phyloP scores from a whole-genome alignment of 2,797 vertebrate species.

The Rhincodon typus region DNA sequence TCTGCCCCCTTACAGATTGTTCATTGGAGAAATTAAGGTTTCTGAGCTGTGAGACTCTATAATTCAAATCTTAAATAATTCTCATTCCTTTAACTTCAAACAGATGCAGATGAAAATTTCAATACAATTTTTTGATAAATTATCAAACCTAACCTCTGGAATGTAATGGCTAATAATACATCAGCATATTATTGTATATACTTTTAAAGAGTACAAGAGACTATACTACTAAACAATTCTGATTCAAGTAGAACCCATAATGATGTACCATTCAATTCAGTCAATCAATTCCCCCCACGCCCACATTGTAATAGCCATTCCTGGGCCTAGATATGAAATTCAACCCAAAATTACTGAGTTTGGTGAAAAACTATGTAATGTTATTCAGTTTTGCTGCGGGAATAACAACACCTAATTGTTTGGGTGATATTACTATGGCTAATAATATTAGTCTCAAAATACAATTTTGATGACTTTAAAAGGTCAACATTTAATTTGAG shows the following conservation, averaged over 20 bases:
- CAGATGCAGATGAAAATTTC: background rate
- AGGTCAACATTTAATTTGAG: background rate
- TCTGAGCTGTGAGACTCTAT: background rate
- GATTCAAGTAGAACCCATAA: background rate
- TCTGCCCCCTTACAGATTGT: background rate
- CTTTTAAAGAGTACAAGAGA: background rate
- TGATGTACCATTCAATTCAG: background rate
- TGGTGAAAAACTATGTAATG: background rate
- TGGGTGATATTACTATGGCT: background rate
- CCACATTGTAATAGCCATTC: background rate
- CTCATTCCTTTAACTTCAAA: background rate
- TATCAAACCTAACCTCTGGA: background rate
- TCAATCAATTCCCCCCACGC: background rate
- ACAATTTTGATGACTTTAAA: background rate
- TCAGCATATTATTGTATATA: background rate
- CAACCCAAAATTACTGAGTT: background rate
- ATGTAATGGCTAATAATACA: background rate
- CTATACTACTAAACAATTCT: background rate
- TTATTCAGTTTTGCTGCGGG: background rate
- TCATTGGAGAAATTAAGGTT: background rate
- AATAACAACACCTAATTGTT: background rate
- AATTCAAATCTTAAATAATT: background rate
- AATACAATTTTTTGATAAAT: background rate
- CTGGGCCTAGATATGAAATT: background rate
- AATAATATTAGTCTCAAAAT: background rate